These are phyloP conservation scores for Pristionchus exspectatus DNA, from an alignment of 2,888 invertebrate genomes.

Conservation along the genomic window DNA sequence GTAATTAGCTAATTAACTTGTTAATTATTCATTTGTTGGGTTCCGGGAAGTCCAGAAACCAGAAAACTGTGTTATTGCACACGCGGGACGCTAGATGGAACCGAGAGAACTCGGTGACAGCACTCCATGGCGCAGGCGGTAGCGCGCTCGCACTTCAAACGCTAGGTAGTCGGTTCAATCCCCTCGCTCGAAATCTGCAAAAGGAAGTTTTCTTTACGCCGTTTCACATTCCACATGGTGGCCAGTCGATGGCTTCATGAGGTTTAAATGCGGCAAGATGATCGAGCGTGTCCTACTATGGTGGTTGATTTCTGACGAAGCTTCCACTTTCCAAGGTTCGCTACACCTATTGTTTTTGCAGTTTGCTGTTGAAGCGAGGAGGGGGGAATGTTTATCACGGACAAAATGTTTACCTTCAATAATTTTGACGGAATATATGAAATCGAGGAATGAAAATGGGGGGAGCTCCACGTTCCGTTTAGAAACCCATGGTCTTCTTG, in stretches of 20 bases:
- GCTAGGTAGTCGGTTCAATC: not conserved
- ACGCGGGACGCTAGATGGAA: not conserved
- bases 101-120: not conserved
- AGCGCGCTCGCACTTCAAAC: not conserved
- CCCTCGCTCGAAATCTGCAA: not conserved
- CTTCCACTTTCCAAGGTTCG: constrained; percentile 45
- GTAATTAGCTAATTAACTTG: constrained; percentile 83
- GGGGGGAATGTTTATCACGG: too few relatives aligned
- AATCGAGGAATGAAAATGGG: too few relatives aligned
- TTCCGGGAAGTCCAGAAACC: not conserved
- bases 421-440: too few relatives aligned
- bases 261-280: constrained; percentile 4
- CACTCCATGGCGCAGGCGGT: constrained; percentile 9
- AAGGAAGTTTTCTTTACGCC: not conserved
- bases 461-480: too few relatives aligned
- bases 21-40: not conserved
- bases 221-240: constrained; percentile 20
- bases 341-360: not conserved
- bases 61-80: not conserved
- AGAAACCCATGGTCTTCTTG: too few relatives aligned
- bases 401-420: too few relatives aligned
- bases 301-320: not conserved
- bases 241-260: constrained; percentile 25
- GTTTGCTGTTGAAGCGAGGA: not conserved
- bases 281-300: constrained; percentile 29